Conservation (phyloP, 1,140 invertebrate species). For the Aphaenogaster rudis region DNA sequence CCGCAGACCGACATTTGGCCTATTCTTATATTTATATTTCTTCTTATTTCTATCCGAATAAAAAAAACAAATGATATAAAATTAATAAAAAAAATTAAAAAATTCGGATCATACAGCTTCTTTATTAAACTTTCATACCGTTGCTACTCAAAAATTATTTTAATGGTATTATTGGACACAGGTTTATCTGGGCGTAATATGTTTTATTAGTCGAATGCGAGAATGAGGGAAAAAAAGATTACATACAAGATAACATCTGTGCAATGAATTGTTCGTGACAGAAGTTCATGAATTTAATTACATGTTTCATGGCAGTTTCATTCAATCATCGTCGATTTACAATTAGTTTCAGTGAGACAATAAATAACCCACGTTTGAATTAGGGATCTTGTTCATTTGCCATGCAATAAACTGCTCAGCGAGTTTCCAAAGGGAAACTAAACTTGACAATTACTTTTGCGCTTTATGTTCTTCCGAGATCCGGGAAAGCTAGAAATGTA, state of each 20-base stretch:
- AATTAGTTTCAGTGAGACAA: background rate
- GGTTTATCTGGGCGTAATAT: background rate
- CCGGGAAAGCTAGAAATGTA: background rate
- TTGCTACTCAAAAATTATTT: background rate
- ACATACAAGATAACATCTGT: background rate
- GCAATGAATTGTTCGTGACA: background rate
- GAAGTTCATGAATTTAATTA: conserved; percentile 26
- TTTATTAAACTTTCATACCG: background rate
- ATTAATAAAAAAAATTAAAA: background rate
- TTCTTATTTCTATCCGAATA: background rate
- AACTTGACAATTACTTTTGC: conserved; percentile 47
- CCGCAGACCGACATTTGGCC: too few species aligned
- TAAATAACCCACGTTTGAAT: conserved; percentile 31
- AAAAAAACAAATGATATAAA: background rate
- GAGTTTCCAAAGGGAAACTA: conserved; percentile 9
- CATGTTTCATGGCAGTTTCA: background rate
- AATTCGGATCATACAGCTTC: background rate
- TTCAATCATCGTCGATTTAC: background rate
- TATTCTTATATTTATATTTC: background rate
- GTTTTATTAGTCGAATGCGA: background rate
- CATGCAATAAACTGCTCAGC: conserved; percentile 21
- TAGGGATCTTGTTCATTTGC: background rate
- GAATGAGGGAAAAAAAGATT: background rate
- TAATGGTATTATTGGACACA: background rate
- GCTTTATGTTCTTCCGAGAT: background rate